Percentiles rank a stretch among this genome's conserved stretches.
Evolutionary conservation across 2,113 vertebrate genomes (phyloP).

Genomic region (Tachysurus vachellii): DNA sequence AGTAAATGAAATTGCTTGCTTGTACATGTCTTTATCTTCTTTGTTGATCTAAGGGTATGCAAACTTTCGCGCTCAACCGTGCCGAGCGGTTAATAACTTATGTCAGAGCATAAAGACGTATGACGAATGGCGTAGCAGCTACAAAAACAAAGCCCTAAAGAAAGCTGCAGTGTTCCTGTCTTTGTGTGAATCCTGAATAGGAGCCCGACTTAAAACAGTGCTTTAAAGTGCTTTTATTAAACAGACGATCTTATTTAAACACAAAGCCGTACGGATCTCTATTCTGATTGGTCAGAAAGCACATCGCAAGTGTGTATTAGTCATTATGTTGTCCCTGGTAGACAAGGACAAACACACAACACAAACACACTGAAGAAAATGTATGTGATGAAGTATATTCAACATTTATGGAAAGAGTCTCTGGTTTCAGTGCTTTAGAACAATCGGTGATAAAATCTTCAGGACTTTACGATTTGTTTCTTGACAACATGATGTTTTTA

Average conservation of each 20-base stretch:
- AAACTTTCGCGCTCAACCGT: neutral
- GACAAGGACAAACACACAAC: neutral
- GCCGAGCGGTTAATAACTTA: neutral
- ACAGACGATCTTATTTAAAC: neutral
- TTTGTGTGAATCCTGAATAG: neutral
- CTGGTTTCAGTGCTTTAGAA: neutral
- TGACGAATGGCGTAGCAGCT: neutral
- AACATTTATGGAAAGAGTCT: neutral
- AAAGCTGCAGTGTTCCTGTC: neutral
- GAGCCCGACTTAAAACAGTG: neutral
- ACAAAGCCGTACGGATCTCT: neutral
- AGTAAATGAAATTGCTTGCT: slow-evolving; percentile 1
- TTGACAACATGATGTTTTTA: neutral
- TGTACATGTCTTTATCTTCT: neutral
- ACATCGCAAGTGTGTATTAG: neutral
- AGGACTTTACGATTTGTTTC: neutral
- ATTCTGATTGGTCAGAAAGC: neutral
- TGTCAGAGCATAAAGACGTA: neutral
- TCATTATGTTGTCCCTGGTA: neutral
- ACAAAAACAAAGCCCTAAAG: neutral
- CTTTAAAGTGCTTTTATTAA: neutral
- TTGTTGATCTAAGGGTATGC: neutral
- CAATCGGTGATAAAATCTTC: neutral
- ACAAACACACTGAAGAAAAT: neutral
- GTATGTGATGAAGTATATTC: neutral